Evolutionary conservation across 2,888 invertebrate species (phyloP), one percentile per base, ranked within the genome.

Genomic region (Parochlus steinenii): DNA sequence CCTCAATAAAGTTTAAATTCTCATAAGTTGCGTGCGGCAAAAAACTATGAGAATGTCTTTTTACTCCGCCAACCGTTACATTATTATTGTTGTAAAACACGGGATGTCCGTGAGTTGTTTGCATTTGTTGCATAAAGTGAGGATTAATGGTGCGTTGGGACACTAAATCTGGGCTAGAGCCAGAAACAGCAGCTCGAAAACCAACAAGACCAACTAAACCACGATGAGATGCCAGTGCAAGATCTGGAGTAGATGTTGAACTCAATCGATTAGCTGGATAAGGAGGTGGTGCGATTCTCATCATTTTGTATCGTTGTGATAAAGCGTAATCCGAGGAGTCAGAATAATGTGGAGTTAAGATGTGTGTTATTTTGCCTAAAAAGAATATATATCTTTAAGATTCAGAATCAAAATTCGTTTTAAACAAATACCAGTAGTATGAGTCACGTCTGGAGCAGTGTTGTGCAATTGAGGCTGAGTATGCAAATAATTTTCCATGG

Each of bases 181-280:
- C 80, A 2, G 75, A 74, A 1, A 76, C 75, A 1, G 68, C 51
- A 17, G 42, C 41, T 17, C 57, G 53, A 44, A 53, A 57, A 3
- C 56, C 57, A 8, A 16, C 22, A 15, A 34, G 3, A n/a, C n/a
- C n/a, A 22, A 56, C 42, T 19, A 57, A 31, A 0, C 59, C 49
- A 0, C 68, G 67, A 46, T 74, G 75, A 37, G 74, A 71, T 3
- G 76, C 74, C 2, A 72, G 72, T 0, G 85, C 83, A 37, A 87
- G 55, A 53, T 86, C 86, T 0, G 86, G 85, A 1, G 85, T 85
- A 1, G 82, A 83, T 46, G 78, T 81, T 6, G 82, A 83, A 32
- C 76, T 78, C n/a, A 76, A 60, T 1, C 77, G 67, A 48, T 73
- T 74, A 1, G 71, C 71, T 0, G 82, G 80, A 58, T 86, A 86